phyloP scores from a whole-genome alignment of 2,797 vertebrate species.

The Chromis chromis region DNA sequence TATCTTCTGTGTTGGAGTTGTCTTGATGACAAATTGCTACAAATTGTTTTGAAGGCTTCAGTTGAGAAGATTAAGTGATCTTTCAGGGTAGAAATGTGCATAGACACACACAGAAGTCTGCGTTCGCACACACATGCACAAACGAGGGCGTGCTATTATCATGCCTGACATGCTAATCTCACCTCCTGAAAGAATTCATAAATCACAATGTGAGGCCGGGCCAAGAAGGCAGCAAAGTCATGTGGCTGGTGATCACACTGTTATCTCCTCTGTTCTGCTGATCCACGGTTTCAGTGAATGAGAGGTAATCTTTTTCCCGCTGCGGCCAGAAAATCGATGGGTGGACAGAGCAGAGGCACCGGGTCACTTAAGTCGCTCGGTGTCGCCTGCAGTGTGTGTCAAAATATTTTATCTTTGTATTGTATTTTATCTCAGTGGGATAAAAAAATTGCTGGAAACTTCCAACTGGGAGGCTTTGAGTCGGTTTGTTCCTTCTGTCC shows the following conservation, averaged over 20 bases:
- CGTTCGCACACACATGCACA: constrained; percentile 20
- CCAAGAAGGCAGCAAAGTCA: constrained; percentile 61
- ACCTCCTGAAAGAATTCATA: constrained; percentile 63
- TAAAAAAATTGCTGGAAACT: constrained; percentile 20
- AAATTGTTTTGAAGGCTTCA: constrained; percentile 40
- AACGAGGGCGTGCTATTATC: constrained; percentile 51
- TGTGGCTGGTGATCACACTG: constrained; percentile 65
- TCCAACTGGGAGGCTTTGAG: constrained; percentile 34
- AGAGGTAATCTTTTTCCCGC: constrained; percentile 72
- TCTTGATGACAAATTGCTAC: constrained; percentile 15
- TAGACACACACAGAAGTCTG: constrained; percentile 30
- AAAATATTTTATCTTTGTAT: constrained; percentile 26
- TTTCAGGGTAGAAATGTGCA: constrained; percentile 31
- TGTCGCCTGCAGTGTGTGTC: constrained; percentile 30
- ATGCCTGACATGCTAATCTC: constrained; percentile 71
- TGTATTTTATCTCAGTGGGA: constrained; percentile 19
- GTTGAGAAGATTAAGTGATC: constrained; percentile 51
- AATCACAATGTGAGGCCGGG: constrained; percentile 48
- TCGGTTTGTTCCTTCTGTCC: constrained; percentile 6
- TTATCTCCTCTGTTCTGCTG: constrained; percentile 69
- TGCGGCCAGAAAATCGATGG: constrained; percentile 64
- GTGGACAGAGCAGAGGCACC: constrained; percentile 38
- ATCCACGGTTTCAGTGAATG: constrained; percentile 57
- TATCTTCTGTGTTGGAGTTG: constrained; percentile 8
- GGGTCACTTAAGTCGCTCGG: constrained; percentile 41